Evolutionary conservation across 1,140 invertebrate genomes (phyloP), one percentile per base, ranked within the genome.

Genomic region (Drosophila nannoptera): DNA sequence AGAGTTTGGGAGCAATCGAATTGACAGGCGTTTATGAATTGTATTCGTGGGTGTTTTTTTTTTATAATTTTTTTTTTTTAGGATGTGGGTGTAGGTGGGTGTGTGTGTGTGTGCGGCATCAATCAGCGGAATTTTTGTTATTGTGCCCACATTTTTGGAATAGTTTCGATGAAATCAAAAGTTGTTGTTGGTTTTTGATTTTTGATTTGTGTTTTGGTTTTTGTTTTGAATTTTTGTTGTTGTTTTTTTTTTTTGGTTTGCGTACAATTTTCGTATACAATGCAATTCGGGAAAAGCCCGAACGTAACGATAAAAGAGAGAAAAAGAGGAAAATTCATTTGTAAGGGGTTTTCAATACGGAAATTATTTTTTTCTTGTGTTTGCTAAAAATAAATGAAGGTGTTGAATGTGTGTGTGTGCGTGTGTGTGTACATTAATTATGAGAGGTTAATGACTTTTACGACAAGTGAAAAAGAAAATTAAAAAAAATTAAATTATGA

Each of bases 241-340:
- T 48, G 6, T 29, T 49, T 49, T 52, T 35, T 52, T 50, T 52
- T 36, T 22, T 22, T 22, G 3, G 3, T 22, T 22, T 22, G 1
- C 22, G 7, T 52, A 52, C 8, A 52, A 69, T 73, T 62, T 75
- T 63, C 60, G 61, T 66, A 64, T 49, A 38, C 50, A 72, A 63
- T 64, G 16, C 36, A 76, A 55, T 74, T 66, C 63, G 63, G 58
- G 40, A n/a, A 43, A 62, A 77, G 69, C 73, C 76, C 75, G 61
- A 76, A 73, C 75, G 61, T 73, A 73, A 75, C 70, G 71, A 72
- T 70, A 60, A 48, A 87, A 74, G 63, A 81, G 81, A 81, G 77
- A 86, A 73, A 78, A 69, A 78, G 70, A 67, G 73, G 81, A 86
- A 77, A 75, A 77, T 86, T 70, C 55, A 75, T 77, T 86, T 87